phyloP scores from a whole-genome alignment of 1,140 invertebrate species.

The Plectus sambesii region DNA sequence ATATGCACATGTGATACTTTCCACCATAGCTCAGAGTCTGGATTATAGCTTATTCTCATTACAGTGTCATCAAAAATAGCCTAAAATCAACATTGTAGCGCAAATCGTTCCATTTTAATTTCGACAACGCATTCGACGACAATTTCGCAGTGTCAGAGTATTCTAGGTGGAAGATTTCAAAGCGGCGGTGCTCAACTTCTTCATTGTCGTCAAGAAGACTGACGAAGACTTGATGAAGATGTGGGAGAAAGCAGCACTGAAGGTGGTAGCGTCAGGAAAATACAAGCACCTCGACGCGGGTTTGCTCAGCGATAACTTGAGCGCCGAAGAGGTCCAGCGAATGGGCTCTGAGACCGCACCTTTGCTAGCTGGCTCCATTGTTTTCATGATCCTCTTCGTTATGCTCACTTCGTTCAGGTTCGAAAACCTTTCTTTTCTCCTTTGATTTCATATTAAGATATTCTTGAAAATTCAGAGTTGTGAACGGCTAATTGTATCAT shows the following conservation, averaged over 20 bases:
- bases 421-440: not conserved
- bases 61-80: too few species aligned
- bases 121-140: too few species aligned
- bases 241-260: constrained; percentile 25
- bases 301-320: constrained; percentile 40
- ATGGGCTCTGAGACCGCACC: constrained; percentile 43
- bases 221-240: constrained; percentile 15
- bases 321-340: constrained; percentile 36
- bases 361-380: constrained; percentile 34
- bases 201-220: constrained; percentile 12
- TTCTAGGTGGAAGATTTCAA: constrained; percentile 15
- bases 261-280: constrained; percentile 8
- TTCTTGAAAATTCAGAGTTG: too few species aligned
- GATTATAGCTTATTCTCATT: too few species aligned
- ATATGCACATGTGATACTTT: too few species aligned
- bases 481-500: too few species aligned
- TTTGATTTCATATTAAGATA: too few species aligned
- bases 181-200: constrained; percentile 20
- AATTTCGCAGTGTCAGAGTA: too few species aligned
- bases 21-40: too few species aligned
- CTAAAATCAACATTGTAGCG: too few species aligned
- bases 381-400: constrained; percentile 37
- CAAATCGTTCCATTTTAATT: too few species aligned
- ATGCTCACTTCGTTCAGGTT: constrained; percentile 31
- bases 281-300: constrained; percentile 25